Percentiles rank a stretch among this genome's conserved stretches.
Conservation (phyloP, 2,797 vertebrate genomes). For the Myotis vivesi region DNA sequence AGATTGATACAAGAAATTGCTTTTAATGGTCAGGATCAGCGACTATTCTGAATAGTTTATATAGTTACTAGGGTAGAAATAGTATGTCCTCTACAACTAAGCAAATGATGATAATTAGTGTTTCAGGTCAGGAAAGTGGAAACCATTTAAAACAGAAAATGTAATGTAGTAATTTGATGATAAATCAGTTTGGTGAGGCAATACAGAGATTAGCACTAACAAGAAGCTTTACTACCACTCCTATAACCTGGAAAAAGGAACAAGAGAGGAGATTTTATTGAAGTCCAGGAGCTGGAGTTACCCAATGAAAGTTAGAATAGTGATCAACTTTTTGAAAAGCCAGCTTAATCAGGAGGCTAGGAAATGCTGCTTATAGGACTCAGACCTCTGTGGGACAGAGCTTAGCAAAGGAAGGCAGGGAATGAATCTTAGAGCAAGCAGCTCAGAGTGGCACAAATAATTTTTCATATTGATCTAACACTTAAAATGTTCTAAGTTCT, state of each 20-base stretch:
- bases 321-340: background rate
- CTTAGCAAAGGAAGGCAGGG: background rate
- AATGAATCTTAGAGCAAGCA: background rate
- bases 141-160: slow-evolving; percentile 6
- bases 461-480: background rate
- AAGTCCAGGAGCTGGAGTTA: background rate
- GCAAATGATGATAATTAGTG: background rate
- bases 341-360: background rate
- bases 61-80: slow-evolving; percentile 8
- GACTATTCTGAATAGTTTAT: slow-evolving; percentile 20
- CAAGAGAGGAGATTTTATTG: background rate
- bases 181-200: background rate
- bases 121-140: background rate
- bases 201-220: background rate
- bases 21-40: slow-evolving; percentile 12
- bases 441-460: background rate
- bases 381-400: background rate
- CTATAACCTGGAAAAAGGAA: background rate
- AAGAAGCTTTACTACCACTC: background rate
- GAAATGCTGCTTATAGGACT: background rate
- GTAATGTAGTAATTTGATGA: background rate
- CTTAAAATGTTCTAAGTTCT: background rate
- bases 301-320: background rate
- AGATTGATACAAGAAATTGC: slow-evolving; percentile 34
- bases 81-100: background rate